Evolutionary conservation across 2,797 vertebrate genomes (phyloP), one percentile per base, ranked within the genome.

Genomic region (Paratrypauchen microcephalus): DNA sequence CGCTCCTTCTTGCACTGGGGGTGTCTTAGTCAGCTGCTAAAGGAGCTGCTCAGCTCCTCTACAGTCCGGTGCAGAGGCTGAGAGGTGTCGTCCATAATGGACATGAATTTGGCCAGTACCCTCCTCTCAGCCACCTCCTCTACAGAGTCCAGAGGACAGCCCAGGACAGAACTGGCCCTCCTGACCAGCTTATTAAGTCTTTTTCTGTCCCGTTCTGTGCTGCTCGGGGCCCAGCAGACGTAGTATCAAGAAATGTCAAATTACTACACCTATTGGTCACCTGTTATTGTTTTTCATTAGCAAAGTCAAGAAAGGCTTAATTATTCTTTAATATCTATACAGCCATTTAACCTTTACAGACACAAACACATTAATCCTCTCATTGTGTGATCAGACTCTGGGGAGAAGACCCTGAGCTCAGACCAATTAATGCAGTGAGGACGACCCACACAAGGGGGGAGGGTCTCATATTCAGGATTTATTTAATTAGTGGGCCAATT

Each of bases 341-440:
- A 77, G 78, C 73, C 64, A 69, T 88, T 89, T 85, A 80, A 90
- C 83, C 83, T 89, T 81, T 75, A 66, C 50, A 82, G 83, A 90
- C 86, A 87, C 76, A 79, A 75, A 80, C 84, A 71, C 81, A 87
- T 89, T 83, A 87, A 76, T 28, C 30, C 74, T 71, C 79, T 76
- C 52, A 76, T 76, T 74, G 77, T 78, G 83, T 59, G 28, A 8
- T 56, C 23, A 19, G 26, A 70, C 86, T 74, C 71, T 18, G 1
- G 85, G 84, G 86, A 90, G 81, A 80, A 69, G 65, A 79, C 76
- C 76, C 83, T 77, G 68, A 85, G 69, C 72, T 67, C 77, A 65
- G 74, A 69, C 74, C 88, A 88, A 86, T 88, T 84, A 86, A 30
- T 69, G 85, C 65, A 48, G 59, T 54, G 59, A 54, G 75, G 71